Evolutionary conservation across 2,797 vertebrate genomes (phyloP).

Genomic region (Mormyrops attenuatus): DNA sequence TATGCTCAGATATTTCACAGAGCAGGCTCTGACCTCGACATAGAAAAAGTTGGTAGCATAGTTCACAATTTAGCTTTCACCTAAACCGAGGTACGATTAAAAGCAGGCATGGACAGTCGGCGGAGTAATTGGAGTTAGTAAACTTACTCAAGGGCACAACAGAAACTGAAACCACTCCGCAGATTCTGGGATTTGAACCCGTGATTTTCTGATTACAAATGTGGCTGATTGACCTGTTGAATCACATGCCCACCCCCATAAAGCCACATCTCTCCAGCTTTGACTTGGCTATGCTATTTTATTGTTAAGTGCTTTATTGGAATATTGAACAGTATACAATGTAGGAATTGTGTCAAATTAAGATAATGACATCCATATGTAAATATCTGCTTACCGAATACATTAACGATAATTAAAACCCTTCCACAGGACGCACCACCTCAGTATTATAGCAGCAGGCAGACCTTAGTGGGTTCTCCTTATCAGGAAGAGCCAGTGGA

Average conservation of each 20-base stretch:
- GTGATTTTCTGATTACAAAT: neutral
- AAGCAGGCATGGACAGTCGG: neutral
- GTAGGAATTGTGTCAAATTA: neutral
- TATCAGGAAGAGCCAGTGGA: constrained; percentile 44
- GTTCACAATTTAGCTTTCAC: neutral
- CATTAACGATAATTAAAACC: neutral
- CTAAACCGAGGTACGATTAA: neutral
- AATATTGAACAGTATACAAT: neutral
- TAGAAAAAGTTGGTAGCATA: neutral
- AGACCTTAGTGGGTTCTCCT: constrained; percentile 63
- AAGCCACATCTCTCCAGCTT: neutral
- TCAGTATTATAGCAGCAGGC: constrained; percentile 73
- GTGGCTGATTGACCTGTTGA: neutral
- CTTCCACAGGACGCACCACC: constrained; percentile 57
- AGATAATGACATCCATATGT: neutral
- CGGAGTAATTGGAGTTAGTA: neutral
- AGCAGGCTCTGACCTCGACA: neutral
- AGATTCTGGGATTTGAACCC: neutral
- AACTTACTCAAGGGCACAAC: neutral
- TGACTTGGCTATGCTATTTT: neutral
- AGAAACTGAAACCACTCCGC: neutral
- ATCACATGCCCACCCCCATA: neutral
- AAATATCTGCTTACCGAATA: neutral
- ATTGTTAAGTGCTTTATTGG: neutral
- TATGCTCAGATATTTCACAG: neutral